A percentile compares a stretch with the other conserved stretches of the same genome.
These are phyloP conservation scores for Calonectris borealis DNA, from an alignment of 2,113 vertebrate species.

Conservation along the genomic window DNA sequence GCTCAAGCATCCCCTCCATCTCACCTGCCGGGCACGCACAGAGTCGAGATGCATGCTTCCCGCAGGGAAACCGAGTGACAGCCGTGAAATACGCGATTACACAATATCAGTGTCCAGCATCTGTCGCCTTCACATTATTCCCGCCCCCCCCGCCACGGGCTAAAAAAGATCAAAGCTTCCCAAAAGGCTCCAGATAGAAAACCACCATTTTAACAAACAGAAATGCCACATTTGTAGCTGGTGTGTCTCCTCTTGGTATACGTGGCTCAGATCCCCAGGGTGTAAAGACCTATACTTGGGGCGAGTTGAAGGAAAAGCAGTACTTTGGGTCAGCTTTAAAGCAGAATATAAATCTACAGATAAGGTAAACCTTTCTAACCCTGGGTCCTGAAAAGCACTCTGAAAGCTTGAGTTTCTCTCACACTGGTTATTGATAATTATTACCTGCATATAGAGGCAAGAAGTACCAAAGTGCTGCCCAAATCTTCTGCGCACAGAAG, in stretches of 20 bases:
- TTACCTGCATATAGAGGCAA: background rate
- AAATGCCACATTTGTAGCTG: too few relatives aligned
- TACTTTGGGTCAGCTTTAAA: background rate
- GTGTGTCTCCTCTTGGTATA: background rate
- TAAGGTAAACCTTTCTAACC: background rate
- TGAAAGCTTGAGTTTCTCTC: too few relatives aligned
- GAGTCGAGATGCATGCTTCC: rapidly evolving
- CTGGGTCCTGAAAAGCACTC: too few relatives aligned
- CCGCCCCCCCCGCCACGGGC: too few relatives aligned
- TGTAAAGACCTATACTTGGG: background rate
- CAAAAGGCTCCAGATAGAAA: background rate
- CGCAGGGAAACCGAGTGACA: background rate
- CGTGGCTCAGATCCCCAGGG: too few relatives aligned
- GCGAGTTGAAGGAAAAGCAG: background rate
- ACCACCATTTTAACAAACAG: background rate
- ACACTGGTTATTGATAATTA: background rate
- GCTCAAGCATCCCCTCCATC: background rate
- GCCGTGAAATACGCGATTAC: background rate
- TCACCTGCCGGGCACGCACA: background rate
- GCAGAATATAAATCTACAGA: too few relatives aligned
- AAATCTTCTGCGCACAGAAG: rapidly evolving
- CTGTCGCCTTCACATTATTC: background rate
- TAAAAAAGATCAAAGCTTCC: background rate
- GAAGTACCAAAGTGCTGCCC: background rate
- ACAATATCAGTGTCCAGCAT: background rate